Conservation (phyloP, 2,797 vertebrate species). For the Somateria mollissima region DNA sequence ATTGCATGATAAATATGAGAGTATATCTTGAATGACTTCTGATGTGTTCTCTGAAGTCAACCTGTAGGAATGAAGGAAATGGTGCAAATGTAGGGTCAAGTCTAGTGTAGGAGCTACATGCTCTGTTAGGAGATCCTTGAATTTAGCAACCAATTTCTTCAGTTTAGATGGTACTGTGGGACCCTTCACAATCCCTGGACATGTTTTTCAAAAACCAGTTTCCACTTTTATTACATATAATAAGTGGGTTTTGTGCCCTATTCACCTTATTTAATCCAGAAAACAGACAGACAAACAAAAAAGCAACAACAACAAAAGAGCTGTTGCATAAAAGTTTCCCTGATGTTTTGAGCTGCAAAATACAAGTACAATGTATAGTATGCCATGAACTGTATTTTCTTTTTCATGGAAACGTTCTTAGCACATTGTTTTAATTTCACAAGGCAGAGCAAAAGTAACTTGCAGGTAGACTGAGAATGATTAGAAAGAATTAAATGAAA, state of each 20-base stretch:
- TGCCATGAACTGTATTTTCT: background rate
- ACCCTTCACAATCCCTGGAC: background rate
- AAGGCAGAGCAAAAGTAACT: background rate
- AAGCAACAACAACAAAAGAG: too few relatives aligned
- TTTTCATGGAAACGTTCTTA: background rate
- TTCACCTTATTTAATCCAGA: background rate
- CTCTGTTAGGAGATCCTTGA: background rate
- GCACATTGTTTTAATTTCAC: background rate
- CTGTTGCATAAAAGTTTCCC: background rate
- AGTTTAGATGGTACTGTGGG: background rate
- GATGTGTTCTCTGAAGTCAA: background rate
- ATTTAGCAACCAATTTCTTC: background rate
- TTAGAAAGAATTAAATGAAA: background rate
- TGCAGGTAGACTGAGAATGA: background rate
- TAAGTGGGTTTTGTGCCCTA: background rate
- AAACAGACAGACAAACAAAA: too few relatives aligned
- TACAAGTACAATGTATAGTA: too few relatives aligned
- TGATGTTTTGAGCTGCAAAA: background rate
- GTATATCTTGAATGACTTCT: background rate
- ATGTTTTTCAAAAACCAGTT: background rate
- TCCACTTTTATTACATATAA: background rate
- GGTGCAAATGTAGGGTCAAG: background rate
- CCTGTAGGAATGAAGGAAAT: background rate
- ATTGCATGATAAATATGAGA: background rate
- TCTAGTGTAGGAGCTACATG: background rate